Evolutionary conservation across 2,113 vertebrate genomes (phyloP), one percentile per base, ranked within the genome.

Genomic region (Alethe diademata): DNA sequence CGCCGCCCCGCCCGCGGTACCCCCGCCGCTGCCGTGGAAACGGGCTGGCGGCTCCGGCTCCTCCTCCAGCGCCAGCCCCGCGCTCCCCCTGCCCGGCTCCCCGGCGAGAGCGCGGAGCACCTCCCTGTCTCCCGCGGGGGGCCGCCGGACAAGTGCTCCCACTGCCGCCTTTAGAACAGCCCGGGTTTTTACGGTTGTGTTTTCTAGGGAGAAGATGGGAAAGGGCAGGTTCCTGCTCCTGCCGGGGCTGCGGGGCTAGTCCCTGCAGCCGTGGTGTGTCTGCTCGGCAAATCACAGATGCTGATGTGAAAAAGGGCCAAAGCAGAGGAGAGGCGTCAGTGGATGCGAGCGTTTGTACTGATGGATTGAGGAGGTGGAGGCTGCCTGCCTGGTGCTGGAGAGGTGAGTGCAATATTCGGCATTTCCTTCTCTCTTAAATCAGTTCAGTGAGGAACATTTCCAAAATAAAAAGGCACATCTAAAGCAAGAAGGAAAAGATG

Each of bases 11-110:
- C 83, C 90, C 83, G 79, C 90, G 54, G 85, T 88, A 76, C 88
- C 71, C 88, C 93, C 73, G 86, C 72, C 69, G 96, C 95, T 95
- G 94, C 83, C 96, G n/a, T 95, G 95, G 96, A 94, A 95, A 96
- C 96, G 87, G 86, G 95, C 93, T 73, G 90, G 86, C 91, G 78
- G 80, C 80, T 72, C 80, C 91, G 81, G 29, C 93, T 94, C 95
- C 94, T 87, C 90, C 93, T 89, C 85, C 95, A 33, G 93, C 79
- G 93, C 93, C 96, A 86, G 93, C 91, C 82, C 89, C 72, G 83
- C 85, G 82, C 85, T 90, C 88, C 78, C 96, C 88, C 96, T 72
- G 92, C 95, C 90, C 91, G 57, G 88, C 88, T 87, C 29, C 88
- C 79, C 88, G 71, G 80, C 48, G 67, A 45, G 67, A 70, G 7